A percentile compares a stretch with the other conserved stretches of the same genome.
phyloP scores from a whole-genome alignment of 2,888 invertebrate species.

The Himalopsyche kuldschensis region DNA sequence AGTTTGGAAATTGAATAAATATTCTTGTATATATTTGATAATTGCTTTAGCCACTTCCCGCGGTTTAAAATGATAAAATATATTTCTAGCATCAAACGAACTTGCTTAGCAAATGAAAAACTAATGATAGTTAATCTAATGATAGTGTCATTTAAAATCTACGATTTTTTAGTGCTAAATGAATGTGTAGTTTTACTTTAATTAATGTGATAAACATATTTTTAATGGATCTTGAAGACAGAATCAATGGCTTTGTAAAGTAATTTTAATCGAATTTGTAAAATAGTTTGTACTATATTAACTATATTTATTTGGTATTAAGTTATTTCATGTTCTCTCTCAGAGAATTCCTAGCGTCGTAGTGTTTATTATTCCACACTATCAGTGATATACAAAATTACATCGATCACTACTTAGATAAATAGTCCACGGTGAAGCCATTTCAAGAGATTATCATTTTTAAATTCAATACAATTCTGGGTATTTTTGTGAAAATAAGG shows the following conservation, averaged over 20 bases:
- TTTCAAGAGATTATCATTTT: no score
- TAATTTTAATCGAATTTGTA: background rate
- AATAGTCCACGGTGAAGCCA: no score
- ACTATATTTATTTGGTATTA: no score
- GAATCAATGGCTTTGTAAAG: background rate
- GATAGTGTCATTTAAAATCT: background rate
- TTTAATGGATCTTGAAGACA: background rate
- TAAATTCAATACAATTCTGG: no score
- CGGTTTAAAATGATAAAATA: background rate
- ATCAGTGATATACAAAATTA: no score
- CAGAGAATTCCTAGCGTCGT: no score
- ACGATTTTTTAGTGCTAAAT: background rate
- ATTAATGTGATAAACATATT: background rate
- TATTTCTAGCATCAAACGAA: background rate
- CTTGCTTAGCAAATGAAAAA: background rate
- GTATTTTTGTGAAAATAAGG: no score
- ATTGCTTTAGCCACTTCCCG: background rate
- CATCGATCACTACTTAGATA: no score
- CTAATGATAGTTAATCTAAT: background rate
- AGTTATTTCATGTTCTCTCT: no score
- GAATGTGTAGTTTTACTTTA: background rate
- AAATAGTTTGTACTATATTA: no score
- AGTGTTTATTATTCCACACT: no score
- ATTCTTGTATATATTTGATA: background rate
- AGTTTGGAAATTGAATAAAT: background rate